A percentile compares a stretch with the other conserved stretches of the same genome.
Evolutionary conservation across 2,888 invertebrate genomes (phyloP).

Genomic region (Cantharis rustica): DNA sequence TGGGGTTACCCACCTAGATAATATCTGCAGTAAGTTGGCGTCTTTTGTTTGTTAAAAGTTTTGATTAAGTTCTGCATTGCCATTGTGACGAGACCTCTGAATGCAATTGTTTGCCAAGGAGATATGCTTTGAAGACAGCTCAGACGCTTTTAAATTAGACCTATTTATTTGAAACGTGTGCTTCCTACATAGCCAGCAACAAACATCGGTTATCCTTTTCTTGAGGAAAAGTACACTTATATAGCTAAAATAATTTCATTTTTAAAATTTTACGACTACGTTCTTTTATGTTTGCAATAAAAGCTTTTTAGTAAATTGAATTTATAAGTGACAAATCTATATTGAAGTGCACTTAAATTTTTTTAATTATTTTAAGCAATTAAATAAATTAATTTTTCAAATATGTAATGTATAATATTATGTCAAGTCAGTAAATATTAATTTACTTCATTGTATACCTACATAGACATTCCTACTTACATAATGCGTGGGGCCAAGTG

Average conservation of each 20-base stretch:
- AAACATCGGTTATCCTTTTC: conserved; percentile 8
- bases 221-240: neutral
- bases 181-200: conserved; percentile 4
- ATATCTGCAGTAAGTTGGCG: conserved; percentile 34
- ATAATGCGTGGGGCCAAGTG: too few relatives aligned
- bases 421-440: too few relatives aligned
- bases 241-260: neutral
- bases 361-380: neutral
- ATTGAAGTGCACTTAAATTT: neutral
- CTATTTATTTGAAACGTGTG: conserved; percentile 14
- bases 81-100: conserved; percentile 34
- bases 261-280: neutral
- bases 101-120: conserved; percentile 28
- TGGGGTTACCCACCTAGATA: conserved; percentile 39
- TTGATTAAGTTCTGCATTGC: conserved; percentile 39
- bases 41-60: conserved; percentile 40
- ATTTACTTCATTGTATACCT: too few relatives aligned
- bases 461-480: too few relatives aligned
- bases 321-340: neutral
- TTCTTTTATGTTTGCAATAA: neutral
- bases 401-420: too few relatives aligned
- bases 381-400: too few relatives aligned
- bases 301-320: neutral
- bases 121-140: conserved; percentile 11
- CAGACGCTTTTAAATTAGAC: conserved; percentile 23